A percentile compares a stretch with the other conserved stretches of the same genome.
These are phyloP conservation scores for Enteromius viviparus DNA, from an alignment of 2,797 vertebrate genomes.

Conservation along the genomic window DNA sequence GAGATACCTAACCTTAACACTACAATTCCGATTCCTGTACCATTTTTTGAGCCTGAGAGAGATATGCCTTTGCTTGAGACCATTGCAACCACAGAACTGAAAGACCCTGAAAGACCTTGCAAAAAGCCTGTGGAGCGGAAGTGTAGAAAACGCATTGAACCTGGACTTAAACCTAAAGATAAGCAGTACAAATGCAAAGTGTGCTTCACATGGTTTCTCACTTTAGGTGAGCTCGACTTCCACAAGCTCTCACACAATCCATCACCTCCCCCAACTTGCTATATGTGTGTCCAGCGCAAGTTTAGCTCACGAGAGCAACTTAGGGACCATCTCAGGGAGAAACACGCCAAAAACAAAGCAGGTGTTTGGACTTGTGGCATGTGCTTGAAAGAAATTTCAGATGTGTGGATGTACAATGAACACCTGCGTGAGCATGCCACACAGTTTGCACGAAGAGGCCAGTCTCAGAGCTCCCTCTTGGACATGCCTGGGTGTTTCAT, in stretches of 20 bases:
- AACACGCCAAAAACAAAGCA: conserved; percentile 90
- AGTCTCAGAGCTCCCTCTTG: conserved; percentile 84
- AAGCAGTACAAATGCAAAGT: conserved; percentile 96
- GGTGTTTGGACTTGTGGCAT: conserved; percentile 98
- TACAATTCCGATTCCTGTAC: conserved; percentile 83
- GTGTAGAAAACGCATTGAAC: conserved; percentile 76
- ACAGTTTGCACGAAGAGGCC: conserved; percentile 91
- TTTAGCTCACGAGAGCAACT: conserved; percentile 96
- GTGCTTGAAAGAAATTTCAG: conserved; percentile 95
- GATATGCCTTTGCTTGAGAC: conserved; percentile 71
- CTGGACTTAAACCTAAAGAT: conserved; percentile 82
- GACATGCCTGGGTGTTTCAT: conserved; percentile 83
- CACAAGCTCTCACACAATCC: conserved; percentile 96
- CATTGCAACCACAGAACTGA: conserved; percentile 56
- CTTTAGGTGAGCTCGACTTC: conserved; percentile 91
- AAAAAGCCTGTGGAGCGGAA: conserved; percentile 74
- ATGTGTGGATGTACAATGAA: conserved; percentile 99
- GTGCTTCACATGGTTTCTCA: conserved; percentile 95
- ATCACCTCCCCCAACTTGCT: conserved; percentile 94
- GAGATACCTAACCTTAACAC: conserved; percentile 83
- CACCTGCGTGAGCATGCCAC: conserved; percentile 94
- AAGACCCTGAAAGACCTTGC: conserved; percentile 68
- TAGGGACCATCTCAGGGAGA: conserved; percentile 92
- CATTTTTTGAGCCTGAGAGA: conserved; percentile 79
- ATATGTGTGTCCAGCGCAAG: conserved; percentile 97